Conservation (phyloP, 2,888 invertebrate genomes). For the Thymelicus acteon region DNA sequence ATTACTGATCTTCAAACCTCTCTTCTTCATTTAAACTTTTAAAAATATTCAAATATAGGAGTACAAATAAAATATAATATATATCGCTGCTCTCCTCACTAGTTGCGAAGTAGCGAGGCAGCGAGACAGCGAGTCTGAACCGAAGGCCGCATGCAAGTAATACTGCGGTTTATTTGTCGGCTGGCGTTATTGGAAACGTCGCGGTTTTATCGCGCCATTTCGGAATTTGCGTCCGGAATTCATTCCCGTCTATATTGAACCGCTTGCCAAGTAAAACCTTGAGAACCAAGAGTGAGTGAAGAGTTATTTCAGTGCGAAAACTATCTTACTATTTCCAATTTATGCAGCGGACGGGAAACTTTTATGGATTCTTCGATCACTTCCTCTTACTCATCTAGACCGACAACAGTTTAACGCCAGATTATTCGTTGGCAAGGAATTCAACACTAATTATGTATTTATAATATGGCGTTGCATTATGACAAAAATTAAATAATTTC, state of each 20-base stretch:
- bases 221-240: slow-evolving; percentile 58
- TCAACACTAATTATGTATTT: too few species aligned
- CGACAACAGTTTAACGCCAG: neutral
- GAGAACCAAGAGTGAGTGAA: slow-evolving; percentile 27
- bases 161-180: slow-evolving; percentile 44
- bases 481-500: too few species aligned
- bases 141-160: slow-evolving; percentile 36
- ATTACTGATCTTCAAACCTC: too few species aligned
- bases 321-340: slow-evolving; percentile 35
- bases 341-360: slow-evolving; percentile 22
- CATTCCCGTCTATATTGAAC: slow-evolving; percentile 55
- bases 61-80: too few species aligned
- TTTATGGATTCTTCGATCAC: slow-evolving; percentile 19
- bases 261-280: slow-evolving; percentile 34
- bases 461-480: too few species aligned
- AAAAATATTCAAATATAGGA: too few species aligned
- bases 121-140: neutral
- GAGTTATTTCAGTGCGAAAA: slow-evolving; percentile 34
- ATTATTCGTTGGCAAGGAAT: neutral
- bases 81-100: neutral
- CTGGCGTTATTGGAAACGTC: slow-evolving; percentile 48
- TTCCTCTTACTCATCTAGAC: slow-evolving; percentile 15
- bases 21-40: too few species aligned
- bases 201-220: slow-evolving; percentile 53
- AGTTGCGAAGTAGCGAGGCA: slow-evolving; percentile 2